Conservation (phyloP, 1,140 invertebrate genomes). For the Thrips palmi region DNA sequence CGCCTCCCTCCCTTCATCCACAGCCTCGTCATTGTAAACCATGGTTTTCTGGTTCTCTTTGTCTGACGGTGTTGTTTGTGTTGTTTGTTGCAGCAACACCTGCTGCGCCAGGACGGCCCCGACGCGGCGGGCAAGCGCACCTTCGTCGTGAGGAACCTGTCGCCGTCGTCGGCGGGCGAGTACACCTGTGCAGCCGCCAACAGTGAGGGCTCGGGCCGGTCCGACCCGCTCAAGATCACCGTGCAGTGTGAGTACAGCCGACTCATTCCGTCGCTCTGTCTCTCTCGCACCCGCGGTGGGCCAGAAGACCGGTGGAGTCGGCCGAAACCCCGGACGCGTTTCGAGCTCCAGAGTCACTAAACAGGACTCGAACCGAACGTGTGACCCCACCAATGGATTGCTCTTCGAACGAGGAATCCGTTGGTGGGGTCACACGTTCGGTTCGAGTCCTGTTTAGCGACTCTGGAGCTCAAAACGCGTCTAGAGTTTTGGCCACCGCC, state of each 20-base stretch:
- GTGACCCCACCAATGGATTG: neutral
- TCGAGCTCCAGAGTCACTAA: neutral
- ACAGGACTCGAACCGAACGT: neutral
- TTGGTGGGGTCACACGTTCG: too few species aligned
- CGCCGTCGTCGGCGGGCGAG: conserved; percentile 31
- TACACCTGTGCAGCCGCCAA: conserved; percentile 50
- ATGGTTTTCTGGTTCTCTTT: too few species aligned
- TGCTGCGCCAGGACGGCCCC: conserved; percentile 5
- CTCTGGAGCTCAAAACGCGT: too few species aligned
- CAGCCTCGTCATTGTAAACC: too few species aligned
- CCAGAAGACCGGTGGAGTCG: neutral
- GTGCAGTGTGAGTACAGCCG: conserved; percentile 40
- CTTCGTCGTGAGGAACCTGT: conserved; percentile 25
- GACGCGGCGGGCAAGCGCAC: conserved; percentile 17
- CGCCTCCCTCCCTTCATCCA: too few species aligned
- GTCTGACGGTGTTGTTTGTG: too few species aligned
- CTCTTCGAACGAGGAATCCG: neutral
- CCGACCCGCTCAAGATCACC: conserved; percentile 35
- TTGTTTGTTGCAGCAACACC: conserved; percentile 6
- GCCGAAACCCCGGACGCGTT: conserved; percentile 1
- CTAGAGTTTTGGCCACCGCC: too few species aligned
- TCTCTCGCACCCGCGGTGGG: too few species aligned
- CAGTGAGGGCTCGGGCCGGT: conserved; percentile 42
- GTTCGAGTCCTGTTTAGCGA: too few species aligned
- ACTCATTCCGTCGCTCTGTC: neutral